Evolutionary conservation across 2,888 invertebrate species (phyloP).

Genomic region (Apantesis nais): DNA sequence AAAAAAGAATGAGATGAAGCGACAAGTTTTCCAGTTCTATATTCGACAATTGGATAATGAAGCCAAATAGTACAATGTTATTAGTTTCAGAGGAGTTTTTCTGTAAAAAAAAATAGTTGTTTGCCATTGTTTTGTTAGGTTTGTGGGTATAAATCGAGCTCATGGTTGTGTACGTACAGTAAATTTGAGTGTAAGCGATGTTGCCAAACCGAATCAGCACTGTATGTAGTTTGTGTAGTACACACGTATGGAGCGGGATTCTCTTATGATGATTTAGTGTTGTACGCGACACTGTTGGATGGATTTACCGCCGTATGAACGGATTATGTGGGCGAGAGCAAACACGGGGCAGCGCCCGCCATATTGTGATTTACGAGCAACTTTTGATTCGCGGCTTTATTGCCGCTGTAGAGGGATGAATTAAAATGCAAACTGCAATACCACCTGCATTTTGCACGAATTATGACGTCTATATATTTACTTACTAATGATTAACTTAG

Average conservation of each 20-base stretch:
- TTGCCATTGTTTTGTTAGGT: conserved; percentile 50
- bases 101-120: conserved; percentile 48
- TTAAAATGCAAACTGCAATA: conserved; percentile 55
- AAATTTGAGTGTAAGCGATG: conserved; percentile 54
- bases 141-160: conserved; percentile 48
- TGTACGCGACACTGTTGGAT: conserved; percentile 79
- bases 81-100: conserved; percentile 55
- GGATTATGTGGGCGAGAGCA: conserved; percentile 86
- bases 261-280: conserved; percentile 85
- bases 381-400: conserved; percentile 84
- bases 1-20: conserved; percentile 76
- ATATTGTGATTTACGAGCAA: conserved; percentile 81
- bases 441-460: conserved; percentile 33
- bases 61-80: conserved; percentile 64
- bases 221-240: conserved; percentile 63
- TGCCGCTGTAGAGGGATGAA: conserved; percentile 67
- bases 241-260: conserved; percentile 72
- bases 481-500: background rate
- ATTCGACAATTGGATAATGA: conserved; percentile 74
- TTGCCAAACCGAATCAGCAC: conserved; percentile 66
- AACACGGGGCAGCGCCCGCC: conserved; percentile 83
- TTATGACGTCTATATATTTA: background rate
- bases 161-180: conserved; percentile 40
- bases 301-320: conserved; percentile 84
- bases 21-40: conserved; percentile 69